A percentile compares a stretch with the other conserved stretches of the same genome.
Conservation (phyloP, 2,888 invertebrate genomes). For the Pocota personata region DNA sequence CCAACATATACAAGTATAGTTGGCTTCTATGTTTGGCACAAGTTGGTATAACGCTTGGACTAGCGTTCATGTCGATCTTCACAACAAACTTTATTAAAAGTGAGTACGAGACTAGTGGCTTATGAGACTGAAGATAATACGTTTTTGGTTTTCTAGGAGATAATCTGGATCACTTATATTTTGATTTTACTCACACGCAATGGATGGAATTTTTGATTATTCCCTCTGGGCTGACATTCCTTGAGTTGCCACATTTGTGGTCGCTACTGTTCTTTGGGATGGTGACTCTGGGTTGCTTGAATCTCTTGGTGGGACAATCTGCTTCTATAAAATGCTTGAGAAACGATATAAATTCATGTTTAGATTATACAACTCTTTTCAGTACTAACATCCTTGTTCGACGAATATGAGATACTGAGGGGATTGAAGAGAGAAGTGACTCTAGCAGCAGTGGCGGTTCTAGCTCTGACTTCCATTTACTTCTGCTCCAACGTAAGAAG, state of each 20-base stretch:
- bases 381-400: slow-evolving; percentile 78
- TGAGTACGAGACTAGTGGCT: not conserved
- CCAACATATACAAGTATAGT: slow-evolving; percentile 85
- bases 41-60: slow-evolving; percentile 81
- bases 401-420: slow-evolving; percentile 79
- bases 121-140: no score
- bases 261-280: slow-evolving; percentile 45
- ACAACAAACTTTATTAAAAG: slow-evolving; percentile 76
- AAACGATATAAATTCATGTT: not conserved
- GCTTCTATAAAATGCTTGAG: not conserved
- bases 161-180: not conserved
- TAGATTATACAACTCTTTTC: slow-evolving; percentile 79
- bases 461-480: slow-evolving; percentile 17
- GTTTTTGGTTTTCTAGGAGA: not conserved
- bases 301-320: slow-evolving; percentile 24
- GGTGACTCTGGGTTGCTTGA: slow-evolving; percentile 39
- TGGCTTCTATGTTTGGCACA: slow-evolving; percentile 78
- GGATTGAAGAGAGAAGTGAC: slow-evolving; percentile 62
- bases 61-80: slow-evolving; percentile 80
- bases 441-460: not conserved
- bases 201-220: slow-evolving; percentile 36
- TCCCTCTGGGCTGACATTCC: slow-evolving; percentile 14
- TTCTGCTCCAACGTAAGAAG: slow-evolving; percentile 52
- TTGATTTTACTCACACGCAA: not conserved
- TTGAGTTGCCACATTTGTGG: slow-evolving; percentile 55